Base-by-base conservation (phyloP, 1,140 invertebrate species). In the Drosophila melanica region DNA sequence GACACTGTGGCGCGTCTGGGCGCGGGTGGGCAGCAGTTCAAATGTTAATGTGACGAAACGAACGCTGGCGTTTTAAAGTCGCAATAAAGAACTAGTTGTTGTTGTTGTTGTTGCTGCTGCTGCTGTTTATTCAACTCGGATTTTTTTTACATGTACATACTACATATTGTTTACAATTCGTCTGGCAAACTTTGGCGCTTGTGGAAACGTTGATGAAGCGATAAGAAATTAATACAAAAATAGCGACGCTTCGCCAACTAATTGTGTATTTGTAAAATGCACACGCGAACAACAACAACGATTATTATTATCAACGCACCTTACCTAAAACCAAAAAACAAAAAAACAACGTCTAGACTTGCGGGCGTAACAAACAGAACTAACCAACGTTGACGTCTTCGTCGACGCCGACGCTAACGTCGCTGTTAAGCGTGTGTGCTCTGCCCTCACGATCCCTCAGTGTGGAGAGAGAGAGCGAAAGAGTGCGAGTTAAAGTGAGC, bases 31-130 rank as follows among this genome's bases (percentile, higher is more conserved):
- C 45, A 39, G 64, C 33, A 54, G 78, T 73, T 81, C 64, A 72
- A 86, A 82, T 79, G 71, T 86, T 81, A 87, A 82, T 86, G 79
- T 86, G 79, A 87, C 67, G 79, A 87, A 87, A 65, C 51, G 14
- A 42, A 53, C 27, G 33, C 53, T 35, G 33, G 33, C 76, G 51
- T 76, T 85, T 81, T 66, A 67, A 64, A 85, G 81, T 87, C 82
- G 81, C 75, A 85, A 85, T 85, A 78, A 77, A 87, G 47, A 76
- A 86, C 66, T 66, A 62, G 58, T 41, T 71, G 42, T 64, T 44
- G 35, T 60, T 60, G 47, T 44, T 54, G 41, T 57, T 23, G 2
- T 59, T 76, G 45, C 51, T 27, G 5, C 44, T 67, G 57, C 60
- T 27, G 2, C 16, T 55, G 44, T 64, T 70, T 64, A 85, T 69